Percentiles rank a stretch among this genome's conserved stretches.
These are phyloP conservation scores for Physeter macrocephalus DNA, from an alignment of 2,113 vertebrate genomes.

Conservation along the genomic window DNA sequence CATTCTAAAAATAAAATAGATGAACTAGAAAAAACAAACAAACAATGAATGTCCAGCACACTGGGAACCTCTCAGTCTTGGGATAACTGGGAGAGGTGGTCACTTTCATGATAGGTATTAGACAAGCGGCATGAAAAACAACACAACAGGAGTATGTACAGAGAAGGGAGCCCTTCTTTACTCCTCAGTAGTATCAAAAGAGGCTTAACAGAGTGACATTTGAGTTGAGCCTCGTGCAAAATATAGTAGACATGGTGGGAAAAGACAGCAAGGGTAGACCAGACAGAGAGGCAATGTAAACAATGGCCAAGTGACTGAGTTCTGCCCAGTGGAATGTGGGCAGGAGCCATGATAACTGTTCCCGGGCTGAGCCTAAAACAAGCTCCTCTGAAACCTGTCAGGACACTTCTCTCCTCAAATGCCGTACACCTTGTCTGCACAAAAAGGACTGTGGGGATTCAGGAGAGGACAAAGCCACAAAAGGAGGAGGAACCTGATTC, in stretches of 20 bases:
- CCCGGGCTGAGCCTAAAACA: not conserved
- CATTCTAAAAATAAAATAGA: too few species aligned
- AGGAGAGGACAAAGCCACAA: not conserved
- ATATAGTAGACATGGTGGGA: not conserved
- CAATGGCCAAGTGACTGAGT: not conserved
- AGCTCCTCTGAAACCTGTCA: not conserved
- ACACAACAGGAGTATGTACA: fast-evolving
- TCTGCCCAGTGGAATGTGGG: not conserved
- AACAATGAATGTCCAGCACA: not conserved
- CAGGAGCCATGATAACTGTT: not conserved
- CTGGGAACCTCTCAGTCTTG: not conserved
- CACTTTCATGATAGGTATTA: not conserved
- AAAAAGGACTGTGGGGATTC: not conserved
- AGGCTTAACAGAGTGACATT: not conserved
- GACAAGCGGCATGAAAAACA: not conserved
- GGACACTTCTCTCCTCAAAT: not conserved
- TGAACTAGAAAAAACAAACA: not conserved
- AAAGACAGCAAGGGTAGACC: not conserved
- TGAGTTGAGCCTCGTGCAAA: not conserved
- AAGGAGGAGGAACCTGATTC: not conserved
- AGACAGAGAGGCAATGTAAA: not conserved
- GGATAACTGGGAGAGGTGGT: not conserved
- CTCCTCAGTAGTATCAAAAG: not conserved
- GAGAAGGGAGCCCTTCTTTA: not conserved
- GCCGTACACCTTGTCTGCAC: not conserved